A percentile compares a stretch with the other conserved stretches of the same genome.
Conservation (phyloP, 2,888 invertebrate species). For the Lasioglossum marginatum region DNA sequence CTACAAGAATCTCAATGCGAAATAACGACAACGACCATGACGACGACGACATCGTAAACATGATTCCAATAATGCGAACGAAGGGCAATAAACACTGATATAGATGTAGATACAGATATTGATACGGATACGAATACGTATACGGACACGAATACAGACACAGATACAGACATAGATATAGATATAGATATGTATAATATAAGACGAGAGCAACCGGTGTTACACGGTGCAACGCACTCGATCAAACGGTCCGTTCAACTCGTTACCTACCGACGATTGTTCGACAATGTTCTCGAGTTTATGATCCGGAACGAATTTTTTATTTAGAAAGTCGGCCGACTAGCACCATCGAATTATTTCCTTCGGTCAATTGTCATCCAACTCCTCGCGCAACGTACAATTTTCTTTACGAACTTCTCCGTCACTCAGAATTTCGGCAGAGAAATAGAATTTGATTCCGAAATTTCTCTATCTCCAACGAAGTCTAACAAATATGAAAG, state of each 20-base stretch:
- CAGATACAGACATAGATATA: not conserved
- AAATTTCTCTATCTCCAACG: not conserved
- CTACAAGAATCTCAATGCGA: conserved; percentile 14
- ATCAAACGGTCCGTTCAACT: not conserved
- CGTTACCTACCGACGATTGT: not conserved
- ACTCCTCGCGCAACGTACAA: too few relatives aligned
- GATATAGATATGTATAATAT: not conserved
- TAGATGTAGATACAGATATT: not conserved
- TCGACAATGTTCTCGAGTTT: not conserved
- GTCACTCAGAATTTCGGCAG: too few relatives aligned
- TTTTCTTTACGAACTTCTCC: too few relatives aligned
- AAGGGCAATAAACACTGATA: not conserved
- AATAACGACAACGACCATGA: conserved; percentile 45
- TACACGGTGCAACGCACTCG: not conserved
- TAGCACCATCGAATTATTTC: too few relatives aligned
- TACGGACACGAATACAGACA: not conserved
- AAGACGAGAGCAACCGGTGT: not conserved
- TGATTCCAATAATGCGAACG: not conserved
- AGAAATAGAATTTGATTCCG: not conserved
- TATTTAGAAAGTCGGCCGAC: too few relatives aligned
- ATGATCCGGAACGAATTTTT: too few relatives aligned
- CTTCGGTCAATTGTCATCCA: not conserved
- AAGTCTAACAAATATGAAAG: too few relatives aligned
- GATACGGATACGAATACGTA: not conserved
- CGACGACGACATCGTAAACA: not conserved